Conservation (phyloP, 2,797 vertebrate genomes). For the Decapterus maruadsi region DNA sequence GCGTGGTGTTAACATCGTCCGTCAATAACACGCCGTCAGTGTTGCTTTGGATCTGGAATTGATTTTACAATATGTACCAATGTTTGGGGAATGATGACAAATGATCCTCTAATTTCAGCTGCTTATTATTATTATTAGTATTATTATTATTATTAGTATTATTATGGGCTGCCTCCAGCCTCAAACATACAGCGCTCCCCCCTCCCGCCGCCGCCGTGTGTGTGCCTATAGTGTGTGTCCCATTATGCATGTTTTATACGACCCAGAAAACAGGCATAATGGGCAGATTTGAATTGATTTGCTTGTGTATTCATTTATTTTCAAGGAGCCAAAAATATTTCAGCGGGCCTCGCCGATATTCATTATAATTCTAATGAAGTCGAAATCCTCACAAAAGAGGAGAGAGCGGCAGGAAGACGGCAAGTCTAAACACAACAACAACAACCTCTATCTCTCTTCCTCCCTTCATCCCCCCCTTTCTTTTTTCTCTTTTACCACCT, state of each 20-base stretch:
- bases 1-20: slow-evolving; percentile 52
- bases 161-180: slow-evolving; percentile 5
- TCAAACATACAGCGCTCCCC: neutral
- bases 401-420: slow-evolving; percentile 61
- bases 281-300: slow-evolving; percentile 75
- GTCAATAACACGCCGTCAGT: slow-evolving; percentile 37
- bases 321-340: slow-evolving; percentile 76
- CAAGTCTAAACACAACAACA: slow-evolving; percentile 69
- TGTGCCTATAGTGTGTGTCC: slow-evolving; percentile 46
- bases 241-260: slow-evolving; percentile 55
- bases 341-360: slow-evolving; percentile 66
- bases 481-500: neutral
- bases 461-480: slow-evolving; percentile 12
- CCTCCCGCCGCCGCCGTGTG: neutral
- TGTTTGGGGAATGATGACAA: slow-evolving; percentile 64
- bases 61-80: slow-evolving; percentile 50
- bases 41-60: slow-evolving; percentile 39
- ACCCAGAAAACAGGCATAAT: slow-evolving; percentile 70
- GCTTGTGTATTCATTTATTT: slow-evolving; percentile 71
- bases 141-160: too few species aligned
- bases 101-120: slow-evolving; percentile 57
- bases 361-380: slow-evolving; percentile 84
- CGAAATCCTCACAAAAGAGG: slow-evolving; percentile 70
- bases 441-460: slow-evolving; percentile 37
- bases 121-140: slow-evolving; percentile 23